Conservation (phyloP, 1,140 invertebrate genomes). For the Trichomalopsis sarcophagae region DNA sequence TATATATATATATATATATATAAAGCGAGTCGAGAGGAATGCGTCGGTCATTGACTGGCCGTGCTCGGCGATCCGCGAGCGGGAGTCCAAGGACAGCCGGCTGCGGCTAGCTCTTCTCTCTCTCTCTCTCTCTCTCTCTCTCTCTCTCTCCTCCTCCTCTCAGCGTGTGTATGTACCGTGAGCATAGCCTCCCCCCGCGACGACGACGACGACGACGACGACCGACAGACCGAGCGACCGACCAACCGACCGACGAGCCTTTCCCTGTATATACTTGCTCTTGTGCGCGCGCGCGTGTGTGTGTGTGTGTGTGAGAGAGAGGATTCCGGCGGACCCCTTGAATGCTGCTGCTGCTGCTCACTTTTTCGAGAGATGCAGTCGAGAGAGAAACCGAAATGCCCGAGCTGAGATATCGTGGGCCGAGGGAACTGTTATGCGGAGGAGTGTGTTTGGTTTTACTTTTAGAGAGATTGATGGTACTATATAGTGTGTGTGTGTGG, state of each 20-base stretch:
- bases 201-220: slow-evolving; percentile 24
- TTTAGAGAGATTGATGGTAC: slow-evolving; percentile 7
- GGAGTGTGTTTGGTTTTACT: slow-evolving; percentile 20
- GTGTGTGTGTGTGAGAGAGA: neutral
- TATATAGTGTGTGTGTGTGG: too few species aligned
- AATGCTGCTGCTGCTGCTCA: neutral
- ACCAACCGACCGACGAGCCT: slow-evolving; percentile 51
- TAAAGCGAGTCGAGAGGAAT: slow-evolving; percentile 54
- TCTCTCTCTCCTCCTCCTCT: neutral
- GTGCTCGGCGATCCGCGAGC: slow-evolving; percentile 70
- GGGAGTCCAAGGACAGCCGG: slow-evolving; percentile 71
- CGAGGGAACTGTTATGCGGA: slow-evolving; percentile 19
- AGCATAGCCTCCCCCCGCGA: slow-evolving; percentile 1
- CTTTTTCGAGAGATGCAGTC: slow-evolving; percentile 9
- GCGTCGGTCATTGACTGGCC: slow-evolving; percentile 71
- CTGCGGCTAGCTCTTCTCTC: neutral
- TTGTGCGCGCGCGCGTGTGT: neutral
- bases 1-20: neutral
- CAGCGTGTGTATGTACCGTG: slow-evolving; percentile 34
- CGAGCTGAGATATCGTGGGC: neutral
- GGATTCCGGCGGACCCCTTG: neutral
- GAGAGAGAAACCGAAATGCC: slow-evolving; percentile 44
- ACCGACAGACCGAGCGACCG: slow-evolving; percentile 55
- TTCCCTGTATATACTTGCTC: neutral
- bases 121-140: neutral